Percentiles rank a stretch among this genome's conserved stretches.
Evolutionary conservation across 2,113 vertebrate genomes (phyloP).

Genomic region (Phyllostomus hastatus): DNA sequence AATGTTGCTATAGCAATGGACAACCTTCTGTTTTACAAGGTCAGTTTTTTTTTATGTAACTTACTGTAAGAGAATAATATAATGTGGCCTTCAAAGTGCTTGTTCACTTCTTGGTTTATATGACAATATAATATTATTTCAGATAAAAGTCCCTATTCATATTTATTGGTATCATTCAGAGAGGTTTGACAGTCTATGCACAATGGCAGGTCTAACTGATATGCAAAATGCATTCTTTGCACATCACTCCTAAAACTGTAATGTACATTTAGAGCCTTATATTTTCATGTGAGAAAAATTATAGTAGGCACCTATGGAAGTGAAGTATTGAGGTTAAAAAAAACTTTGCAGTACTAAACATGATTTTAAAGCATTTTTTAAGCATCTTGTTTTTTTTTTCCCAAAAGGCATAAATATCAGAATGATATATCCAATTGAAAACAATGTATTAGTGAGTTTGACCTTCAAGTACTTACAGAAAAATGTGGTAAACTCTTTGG

Average conservation of each 20-base stretch:
- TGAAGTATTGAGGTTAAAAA: slow-evolving; percentile 17
- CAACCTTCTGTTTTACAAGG: not conserved
- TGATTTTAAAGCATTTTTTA: not conserved
- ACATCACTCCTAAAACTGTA: not conserved
- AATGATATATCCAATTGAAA: not conserved
- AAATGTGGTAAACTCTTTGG: slow-evolving; percentile 38
- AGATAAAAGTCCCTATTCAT: slow-evolving; percentile 41
- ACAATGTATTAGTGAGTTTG: not conserved
- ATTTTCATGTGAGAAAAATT: not conserved
- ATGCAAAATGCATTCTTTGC: not conserved
- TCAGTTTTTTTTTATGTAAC: not conserved
- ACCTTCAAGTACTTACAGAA: not conserved
- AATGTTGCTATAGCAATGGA: not conserved
- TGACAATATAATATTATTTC: slow-evolving; percentile 2
- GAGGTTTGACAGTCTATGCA: slow-evolving; percentile 21
- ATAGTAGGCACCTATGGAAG: slow-evolving; percentile 12
- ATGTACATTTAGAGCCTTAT: slow-evolving; percentile 6
- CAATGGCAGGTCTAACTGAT: not conserved
- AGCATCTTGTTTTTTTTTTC: not conserved
- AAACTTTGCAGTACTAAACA: not conserved
- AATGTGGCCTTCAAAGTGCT: slow-evolving; percentile 42
- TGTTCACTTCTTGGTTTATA: slow-evolving; percentile 36
- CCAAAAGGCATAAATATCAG: not conserved
- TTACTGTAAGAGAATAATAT: not conserved
- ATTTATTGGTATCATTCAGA: slow-evolving; percentile 38